Base-by-base conservation (phyloP, 2,113 vertebrate species). In the Rousettus leschenaultii region DNA sequence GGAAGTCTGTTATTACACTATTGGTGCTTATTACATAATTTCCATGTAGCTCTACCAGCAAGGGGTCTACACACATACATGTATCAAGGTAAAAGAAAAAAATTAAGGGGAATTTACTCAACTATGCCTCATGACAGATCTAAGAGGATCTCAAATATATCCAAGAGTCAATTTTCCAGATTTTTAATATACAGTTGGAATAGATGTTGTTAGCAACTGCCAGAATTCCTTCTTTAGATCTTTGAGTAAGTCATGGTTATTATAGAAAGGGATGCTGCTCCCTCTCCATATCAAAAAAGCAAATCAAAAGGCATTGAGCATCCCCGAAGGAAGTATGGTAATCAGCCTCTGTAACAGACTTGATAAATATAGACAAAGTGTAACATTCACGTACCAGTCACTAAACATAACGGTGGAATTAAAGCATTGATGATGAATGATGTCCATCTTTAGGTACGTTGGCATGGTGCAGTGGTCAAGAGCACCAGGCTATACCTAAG, bases 101-200 rank as follows among this genome's bases (percentile, higher is more conserved):
- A 51, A 33, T 24, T 22, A 18, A 5, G 13, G 35, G 51, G 18
- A 10, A 3, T 79, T 91, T 22, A 70, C 53, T 82, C 28, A 43
- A 24, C 19, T 84, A 38, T 53, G 13, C 59, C 19, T 68, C 15
- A 15, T 28, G n/a, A 4, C 7, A 24, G 61, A 19, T 63, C 8
- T 16, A 43, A 4, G 28, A 55, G 26, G 21, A 51, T 83, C 53
- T 86, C 80, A 24, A 91, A 93, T 94, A 89, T 35, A 75, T 65
- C 28, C 2, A 75, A 65, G 73, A 73, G 65, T 63, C 78, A 83
- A 35, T 89, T 68, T 21, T 33, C 26, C 35, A 26, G 18, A 65
- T 24, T 57, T 94, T 86, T 65, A 89, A 57, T 28, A 45, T 11
- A 6, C 0, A 9, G 11, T 28, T 82, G 30, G 22, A 77, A 80